These are phyloP conservation scores for Bombus waltoni DNA, from an alignment of 1,140 invertebrate genomes.

Conservation along the genomic window DNA sequence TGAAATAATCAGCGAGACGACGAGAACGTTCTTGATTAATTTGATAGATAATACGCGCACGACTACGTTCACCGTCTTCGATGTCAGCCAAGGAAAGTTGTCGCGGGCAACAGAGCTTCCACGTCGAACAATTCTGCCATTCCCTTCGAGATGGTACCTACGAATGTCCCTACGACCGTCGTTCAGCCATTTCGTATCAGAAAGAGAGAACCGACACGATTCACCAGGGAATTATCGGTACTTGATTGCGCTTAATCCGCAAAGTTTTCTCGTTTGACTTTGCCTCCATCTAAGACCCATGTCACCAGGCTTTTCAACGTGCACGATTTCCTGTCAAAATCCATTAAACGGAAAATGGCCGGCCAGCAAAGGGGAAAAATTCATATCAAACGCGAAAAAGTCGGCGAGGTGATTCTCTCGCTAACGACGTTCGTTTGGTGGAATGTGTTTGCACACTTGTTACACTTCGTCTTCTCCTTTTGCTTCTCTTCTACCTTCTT, in stretches of 20 bases:
- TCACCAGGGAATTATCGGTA: conserved; percentile 67
- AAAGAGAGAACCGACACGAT: conserved; percentile 41
- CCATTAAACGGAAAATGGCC: conserved; percentile 54
- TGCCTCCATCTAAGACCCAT: conserved; percentile 22
- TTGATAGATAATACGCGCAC: conserved; percentile 59
- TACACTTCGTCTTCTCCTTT: conserved; percentile 12
- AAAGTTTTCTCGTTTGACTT: conserved; percentile 71
- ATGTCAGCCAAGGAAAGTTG: conserved; percentile 18
- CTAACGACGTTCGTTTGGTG: conserved; percentile 58
- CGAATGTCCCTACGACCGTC: conserved; percentile 12
- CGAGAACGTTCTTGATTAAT: conserved; percentile 61
- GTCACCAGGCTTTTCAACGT: conserved; percentile 22
- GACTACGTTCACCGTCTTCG: conserved; percentile 45
- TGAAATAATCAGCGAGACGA: conserved; percentile 61
- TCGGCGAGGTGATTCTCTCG: conserved; percentile 53
- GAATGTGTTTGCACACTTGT: conserved; percentile 64
- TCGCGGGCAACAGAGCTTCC: conserved; percentile 19
- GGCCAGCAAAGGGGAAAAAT: conserved; percentile 47
- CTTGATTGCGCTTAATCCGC: conserved; percentile 70
- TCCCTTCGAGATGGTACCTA: conserved; percentile 43
- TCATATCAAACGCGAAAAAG: conserved; percentile 61
- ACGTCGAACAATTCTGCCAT: conserved; percentile 47
- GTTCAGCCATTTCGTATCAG: background rate
- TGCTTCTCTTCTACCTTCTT: background rate
- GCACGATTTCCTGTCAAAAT: conserved; percentile 44